Percentiles rank a stretch among this genome's conserved stretches.
These are phyloP conservation scores for Trinectes maculatus DNA, from an alignment of 2,113 vertebrate genomes.

Conservation along the genomic window DNA sequence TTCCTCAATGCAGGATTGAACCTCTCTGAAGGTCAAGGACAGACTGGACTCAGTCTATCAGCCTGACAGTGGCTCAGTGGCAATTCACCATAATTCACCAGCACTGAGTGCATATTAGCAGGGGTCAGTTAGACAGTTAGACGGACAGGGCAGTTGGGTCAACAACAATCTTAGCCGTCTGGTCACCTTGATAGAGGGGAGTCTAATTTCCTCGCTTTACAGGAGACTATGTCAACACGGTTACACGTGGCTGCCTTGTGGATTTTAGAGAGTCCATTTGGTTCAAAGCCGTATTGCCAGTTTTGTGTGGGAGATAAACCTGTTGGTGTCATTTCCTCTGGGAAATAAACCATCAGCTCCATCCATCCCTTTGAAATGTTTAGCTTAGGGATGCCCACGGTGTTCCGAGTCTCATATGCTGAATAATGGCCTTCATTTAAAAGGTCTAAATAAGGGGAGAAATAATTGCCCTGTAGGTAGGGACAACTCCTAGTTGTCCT, in stretches of 20 bases:
- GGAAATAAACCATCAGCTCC: conserved; percentile 10
- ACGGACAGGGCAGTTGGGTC: neutral
- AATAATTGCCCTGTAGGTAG: neutral
- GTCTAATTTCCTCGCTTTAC: neutral
- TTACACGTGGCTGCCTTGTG: neutral
- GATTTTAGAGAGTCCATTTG: conserved; percentile 2
- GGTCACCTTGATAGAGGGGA: neutral
- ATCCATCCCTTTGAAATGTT: conserved; percentile 1
- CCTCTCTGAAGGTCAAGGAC: neutral
- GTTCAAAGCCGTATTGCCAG: neutral
- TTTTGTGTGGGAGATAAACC: conserved; percentile 24
- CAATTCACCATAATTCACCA: neutral
- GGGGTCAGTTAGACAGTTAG: neutral
- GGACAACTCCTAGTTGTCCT: conserved; percentile 2
- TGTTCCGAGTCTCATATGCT: neutral
- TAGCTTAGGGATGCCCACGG: neutral
- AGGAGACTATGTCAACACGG: neutral
- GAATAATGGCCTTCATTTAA: conserved; percentile 10
- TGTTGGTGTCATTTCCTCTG: conserved; percentile 1
- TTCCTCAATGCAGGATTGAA: neutral
- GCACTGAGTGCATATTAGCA: neutral
- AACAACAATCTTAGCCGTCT: neutral
- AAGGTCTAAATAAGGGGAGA: neutral
- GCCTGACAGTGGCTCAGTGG: neutral
- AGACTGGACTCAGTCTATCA: neutral